These are phyloP conservation scores for Coelinius sp. DNA, from an alignment of 2,888 invertebrate genomes.

Conservation along the genomic window DNA sequence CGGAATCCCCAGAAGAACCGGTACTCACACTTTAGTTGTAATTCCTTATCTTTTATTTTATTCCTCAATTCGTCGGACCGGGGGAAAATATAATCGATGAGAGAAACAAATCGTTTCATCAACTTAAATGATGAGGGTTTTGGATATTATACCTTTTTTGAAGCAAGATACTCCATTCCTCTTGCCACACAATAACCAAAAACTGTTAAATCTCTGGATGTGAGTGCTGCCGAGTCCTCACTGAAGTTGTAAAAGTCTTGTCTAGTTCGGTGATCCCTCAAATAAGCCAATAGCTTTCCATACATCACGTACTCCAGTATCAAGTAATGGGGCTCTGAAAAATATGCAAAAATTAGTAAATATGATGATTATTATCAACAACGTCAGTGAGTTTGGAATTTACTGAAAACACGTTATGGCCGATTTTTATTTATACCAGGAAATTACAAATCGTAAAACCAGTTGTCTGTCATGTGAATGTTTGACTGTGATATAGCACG, in stretches of 20 bases:
- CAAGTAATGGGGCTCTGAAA: slow-evolving; percentile 85
- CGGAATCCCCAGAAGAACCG: slow-evolving; percentile 22
- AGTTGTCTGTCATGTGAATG: neutral
- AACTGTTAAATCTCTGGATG: slow-evolving; percentile 82
- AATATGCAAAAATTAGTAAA: slow-evolving; percentile 48
- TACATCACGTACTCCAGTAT: slow-evolving; percentile 91
- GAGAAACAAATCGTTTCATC: slow-evolving; percentile 25
- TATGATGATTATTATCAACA: neutral
- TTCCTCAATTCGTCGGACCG: slow-evolving; percentile 38
- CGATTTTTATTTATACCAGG: neutral
- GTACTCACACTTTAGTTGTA: slow-evolving; percentile 9
- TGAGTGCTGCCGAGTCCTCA: slow-evolving; percentile 77
- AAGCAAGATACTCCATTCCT: slow-evolving; percentile 88
- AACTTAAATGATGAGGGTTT: too few species aligned
- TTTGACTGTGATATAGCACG: slow-evolving; percentile 48
- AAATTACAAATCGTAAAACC: neutral
- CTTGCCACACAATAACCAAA: slow-evolving; percentile 87
- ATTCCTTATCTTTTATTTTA: neutral
- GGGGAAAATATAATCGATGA: too few species aligned
- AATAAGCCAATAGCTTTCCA: slow-evolving; percentile 83
- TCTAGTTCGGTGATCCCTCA: slow-evolving; percentile 77
- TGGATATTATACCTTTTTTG: slow-evolving; percentile 82
- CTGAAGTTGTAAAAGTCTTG: slow-evolving; percentile 77
- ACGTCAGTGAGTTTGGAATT: neutral
- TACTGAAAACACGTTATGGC: neutral